Evolutionary conservation across 2,113 vertebrate species (phyloP), one percentile per base, ranked within the genome.

Genomic region (Pyxicephalus adspersus): DNA sequence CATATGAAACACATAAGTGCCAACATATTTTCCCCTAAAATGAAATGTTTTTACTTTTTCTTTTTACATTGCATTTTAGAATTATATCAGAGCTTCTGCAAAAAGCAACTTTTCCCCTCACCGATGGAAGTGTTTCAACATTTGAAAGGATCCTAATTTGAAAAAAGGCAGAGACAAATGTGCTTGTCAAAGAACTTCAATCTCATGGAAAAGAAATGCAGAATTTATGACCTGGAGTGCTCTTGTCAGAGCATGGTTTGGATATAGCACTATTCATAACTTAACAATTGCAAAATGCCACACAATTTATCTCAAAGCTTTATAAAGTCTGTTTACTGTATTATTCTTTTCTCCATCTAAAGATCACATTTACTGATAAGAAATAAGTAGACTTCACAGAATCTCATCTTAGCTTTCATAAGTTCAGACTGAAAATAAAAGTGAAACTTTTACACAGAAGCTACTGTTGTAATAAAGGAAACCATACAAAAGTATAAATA

Each of bases 281-380:
- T 22, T 38, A 75, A 75, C 55, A 75, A 74, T 60, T 60, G 72
- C 55, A 55, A 75, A 75, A 75, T 75, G 55, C 52, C 72, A 75
- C 29, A 45, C 29, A 75, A 38, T 38, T 75, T 75, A 75, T 60
- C 54, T 75, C 70, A 25, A 13, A 23, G 55, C 18, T 75, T 61
- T 60, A 60, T 60, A 75, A 75, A 54, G 26, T 58, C 26, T 57
- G 71, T 26, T 74, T 75, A 60, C 55, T 75, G 54, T 61, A 60
- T 45, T n/a, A 15, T 23, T 60, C 52, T 25, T 52, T 31, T 57
- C 38, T 55, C 25, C 18, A 72, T 72, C 70, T 72, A 29, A 72
- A 72, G 70, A 72, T 72, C 52, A 7, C 17, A 72, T 57, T 55
- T 23, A 25, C 9, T 71, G 67, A 71, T 52, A 71, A 71, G 23